These are phyloP conservation scores for Caretta caretta DNA, from an alignment of 2,113 vertebrate genomes.

Conservation along the genomic window DNA sequence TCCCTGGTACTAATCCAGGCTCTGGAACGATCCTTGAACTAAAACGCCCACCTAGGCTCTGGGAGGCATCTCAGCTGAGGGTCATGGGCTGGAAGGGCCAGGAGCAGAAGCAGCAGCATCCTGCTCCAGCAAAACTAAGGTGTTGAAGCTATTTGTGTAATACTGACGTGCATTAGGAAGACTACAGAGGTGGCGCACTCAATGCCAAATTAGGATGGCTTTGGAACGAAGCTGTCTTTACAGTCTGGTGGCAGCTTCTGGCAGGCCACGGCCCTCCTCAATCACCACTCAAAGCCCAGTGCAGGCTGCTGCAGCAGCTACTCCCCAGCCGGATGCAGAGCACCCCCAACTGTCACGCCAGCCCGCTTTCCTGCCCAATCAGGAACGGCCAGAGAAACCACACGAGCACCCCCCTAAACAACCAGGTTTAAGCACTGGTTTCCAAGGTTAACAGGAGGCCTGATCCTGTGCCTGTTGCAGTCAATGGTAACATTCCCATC, in stretches of 20 bases:
- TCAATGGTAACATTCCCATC: not conserved
- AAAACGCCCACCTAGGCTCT: not conserved
- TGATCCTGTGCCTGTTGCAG: not conserved
- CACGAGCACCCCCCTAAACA: not conserved
- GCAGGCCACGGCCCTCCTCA: not conserved
- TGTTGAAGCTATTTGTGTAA: slow-evolving; percentile 41
- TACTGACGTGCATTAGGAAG: slow-evolving; percentile 28
- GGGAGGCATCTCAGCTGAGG: not conserved
- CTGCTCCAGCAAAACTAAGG: not conserved
- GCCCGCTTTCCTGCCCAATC: not conserved
- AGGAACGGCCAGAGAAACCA: not conserved
- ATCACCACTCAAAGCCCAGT: not conserved
- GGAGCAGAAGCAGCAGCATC: not conserved
- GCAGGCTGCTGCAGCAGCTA: not conserved
- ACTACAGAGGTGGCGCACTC: not conserved
- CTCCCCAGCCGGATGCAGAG: rapidly evolving
- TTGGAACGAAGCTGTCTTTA: slow-evolving; percentile 12
- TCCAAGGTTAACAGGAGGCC: not conserved
- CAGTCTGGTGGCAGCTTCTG: not conserved
- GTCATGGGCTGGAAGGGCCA: not conserved
- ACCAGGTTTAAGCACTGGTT: not conserved
- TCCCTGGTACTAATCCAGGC: not conserved
- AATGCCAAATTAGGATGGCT: slow-evolving; percentile 33
- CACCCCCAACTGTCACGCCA: rapidly evolving
- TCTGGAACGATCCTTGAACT: rapidly evolving